Conservation (phyloP, 2,797 vertebrate species). For the Chrosomus eos region DNA sequence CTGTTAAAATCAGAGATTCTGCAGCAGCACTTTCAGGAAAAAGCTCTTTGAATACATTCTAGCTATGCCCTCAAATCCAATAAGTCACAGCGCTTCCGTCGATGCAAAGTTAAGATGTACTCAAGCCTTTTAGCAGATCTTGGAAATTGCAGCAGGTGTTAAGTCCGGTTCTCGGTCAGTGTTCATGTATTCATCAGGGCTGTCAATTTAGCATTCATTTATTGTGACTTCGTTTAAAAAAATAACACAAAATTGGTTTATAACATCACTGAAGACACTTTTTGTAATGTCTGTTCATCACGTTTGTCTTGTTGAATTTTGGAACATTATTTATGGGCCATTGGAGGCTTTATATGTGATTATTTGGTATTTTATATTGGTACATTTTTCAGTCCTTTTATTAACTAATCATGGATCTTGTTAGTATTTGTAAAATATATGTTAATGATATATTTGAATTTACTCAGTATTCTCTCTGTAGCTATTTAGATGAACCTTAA, state of each 20-base stretch:
- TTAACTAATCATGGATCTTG: neutral
- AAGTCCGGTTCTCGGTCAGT: neutral
- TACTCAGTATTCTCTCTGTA: neutral
- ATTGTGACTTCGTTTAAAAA: neutral
- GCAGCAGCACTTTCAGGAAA: neutral
- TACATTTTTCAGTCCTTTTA: neutral
- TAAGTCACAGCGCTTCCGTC: constrained; percentile 5
- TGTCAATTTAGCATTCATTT: constrained; percentile 11
- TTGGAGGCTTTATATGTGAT: neutral
- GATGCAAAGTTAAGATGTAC: constrained; percentile 22
- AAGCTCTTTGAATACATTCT: constrained; percentile 3
- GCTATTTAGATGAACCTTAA: neutral
- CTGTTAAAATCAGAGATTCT: constrained; percentile 30
- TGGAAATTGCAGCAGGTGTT: constrained; percentile 27
- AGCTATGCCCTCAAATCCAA: constrained; percentile 19
- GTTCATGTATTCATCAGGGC: neutral
- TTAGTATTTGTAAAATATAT: neutral
- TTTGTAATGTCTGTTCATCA: neutral
- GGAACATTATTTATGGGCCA: neutral
- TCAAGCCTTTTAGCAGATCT: constrained; percentile 15
- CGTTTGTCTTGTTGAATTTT: neutral
- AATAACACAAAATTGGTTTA: neutral
- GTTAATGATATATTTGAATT: neutral
- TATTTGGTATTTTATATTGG: neutral
- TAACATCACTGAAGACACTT: neutral